Evolutionary conservation across 2,888 invertebrate genomes (phyloP).

Genomic region (Phortica okadai): DNA sequence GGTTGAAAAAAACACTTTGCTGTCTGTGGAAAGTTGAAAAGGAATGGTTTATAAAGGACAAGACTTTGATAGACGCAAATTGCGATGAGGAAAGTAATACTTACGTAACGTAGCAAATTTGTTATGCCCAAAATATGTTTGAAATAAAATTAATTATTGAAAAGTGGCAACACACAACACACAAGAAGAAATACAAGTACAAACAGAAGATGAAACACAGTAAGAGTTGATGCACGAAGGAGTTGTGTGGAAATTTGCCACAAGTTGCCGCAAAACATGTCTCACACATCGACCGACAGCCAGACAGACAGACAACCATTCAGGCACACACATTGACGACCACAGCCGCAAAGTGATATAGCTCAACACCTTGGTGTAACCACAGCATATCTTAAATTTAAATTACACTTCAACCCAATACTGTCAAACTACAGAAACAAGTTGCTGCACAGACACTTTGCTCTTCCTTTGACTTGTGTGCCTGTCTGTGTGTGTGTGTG

Average conservation of each 20-base stretch:
- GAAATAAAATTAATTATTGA: slow-evolving; percentile 66
- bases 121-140: slow-evolving; percentile 55
- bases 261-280: not conserved
- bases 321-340: not conserved
- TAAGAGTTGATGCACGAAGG: not conserved
- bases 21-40: no score
- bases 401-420: slow-evolving; percentile 67
- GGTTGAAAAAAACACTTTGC: not conserved
- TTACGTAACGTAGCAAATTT: slow-evolving; percentile 20
- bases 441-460: slow-evolving; percentile 49
- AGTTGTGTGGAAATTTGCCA: not conserved
- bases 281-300: not conserved
- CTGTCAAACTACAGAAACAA: slow-evolving; percentile 49
- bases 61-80: no score
- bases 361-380: slow-evolving; percentile 55
- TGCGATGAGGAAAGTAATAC: not conserved
- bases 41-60: no score
- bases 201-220: not conserved
- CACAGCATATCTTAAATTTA: slow-evolving; percentile 70
- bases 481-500: slow-evolving; percentile 13
- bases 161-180: slow-evolving; percentile 30
- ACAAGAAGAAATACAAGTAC: not conserved
- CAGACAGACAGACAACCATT: not conserved
- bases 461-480: slow-evolving; percentile 43
- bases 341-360: slow-evolving; percentile 13